These are phyloP conservation scores for Cochlearius cochlearius DNA, from an alignment of 2,113 vertebrate species.

Conservation along the genomic window DNA sequence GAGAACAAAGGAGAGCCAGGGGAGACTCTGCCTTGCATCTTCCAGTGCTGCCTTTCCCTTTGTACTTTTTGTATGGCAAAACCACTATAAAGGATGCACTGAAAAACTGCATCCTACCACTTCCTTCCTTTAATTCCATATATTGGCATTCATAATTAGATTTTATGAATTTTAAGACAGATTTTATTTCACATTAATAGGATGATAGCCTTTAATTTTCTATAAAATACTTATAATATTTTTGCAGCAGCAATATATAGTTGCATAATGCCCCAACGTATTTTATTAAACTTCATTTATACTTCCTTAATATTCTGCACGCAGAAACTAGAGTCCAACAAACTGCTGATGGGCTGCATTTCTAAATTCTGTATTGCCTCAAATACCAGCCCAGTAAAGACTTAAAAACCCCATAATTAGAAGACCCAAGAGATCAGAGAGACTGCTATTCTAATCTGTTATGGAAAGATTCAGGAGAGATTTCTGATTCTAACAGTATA, in stretches of 20 bases:
- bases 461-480: neutral
- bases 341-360: slow-evolving; percentile 9
- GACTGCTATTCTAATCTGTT: neutral
- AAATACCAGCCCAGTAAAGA: neutral
- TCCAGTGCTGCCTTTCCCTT: neutral
- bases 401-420: neutral
- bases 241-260: neutral
- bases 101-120: neutral
- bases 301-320: neutral
- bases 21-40: neutral
- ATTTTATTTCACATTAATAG: neutral
- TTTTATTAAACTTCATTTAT: neutral
- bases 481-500: neutral
- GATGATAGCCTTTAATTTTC: neutral
- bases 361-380: neutral
- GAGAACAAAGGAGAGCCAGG: neutral
- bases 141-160: neutral
- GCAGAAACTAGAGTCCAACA: neutral
- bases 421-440: neutral
- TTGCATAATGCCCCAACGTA: neutral
- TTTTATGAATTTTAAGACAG: neutral
- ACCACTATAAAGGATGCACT: neutral
- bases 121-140: neutral
- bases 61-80: neutral
- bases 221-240: neutral